phyloP scores from a whole-genome alignment of 1,140 invertebrate genomes.

The Anastrepha ludens region DNA sequence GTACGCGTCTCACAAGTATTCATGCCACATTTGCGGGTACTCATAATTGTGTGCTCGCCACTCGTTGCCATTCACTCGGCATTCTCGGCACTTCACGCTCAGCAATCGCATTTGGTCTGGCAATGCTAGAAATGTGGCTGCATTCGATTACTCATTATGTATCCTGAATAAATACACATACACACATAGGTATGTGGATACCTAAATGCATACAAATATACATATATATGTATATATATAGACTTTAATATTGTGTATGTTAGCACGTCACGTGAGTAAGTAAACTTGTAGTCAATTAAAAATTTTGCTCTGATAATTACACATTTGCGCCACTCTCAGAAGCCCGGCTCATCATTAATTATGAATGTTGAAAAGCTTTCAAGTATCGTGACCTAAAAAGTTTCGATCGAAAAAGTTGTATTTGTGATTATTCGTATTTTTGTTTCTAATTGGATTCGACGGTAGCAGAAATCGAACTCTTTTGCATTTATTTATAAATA shows the following conservation, averaged over 20 bases:
- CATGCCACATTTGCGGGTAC: conserved; percentile 20
- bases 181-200: background rate
- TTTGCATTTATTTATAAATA: no score
- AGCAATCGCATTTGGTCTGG: background rate
- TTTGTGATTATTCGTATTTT: background rate
- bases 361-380: background rate
- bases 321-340: background rate
- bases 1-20: conserved; percentile 31
- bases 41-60: conserved; percentile 3
- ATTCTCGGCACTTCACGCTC: background rate
- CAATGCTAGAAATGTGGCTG: background rate
- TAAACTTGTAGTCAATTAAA: conserved; percentile 5
- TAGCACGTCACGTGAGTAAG: no score
- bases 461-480: no score
- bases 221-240: background rate
- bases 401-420: background rate
- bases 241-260: background rate
- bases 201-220: background rate
- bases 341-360: background rate
- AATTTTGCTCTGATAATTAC: background rate
- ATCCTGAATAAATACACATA: background rate
- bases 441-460: background rate
- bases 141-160: background rate
- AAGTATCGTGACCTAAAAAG: background rate
- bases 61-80: background rate